A percentile compares a stretch with the other conserved stretches of the same genome.
Conservation (phyloP, 2,888 invertebrate genomes). For the Acronicta alni region DNA sequence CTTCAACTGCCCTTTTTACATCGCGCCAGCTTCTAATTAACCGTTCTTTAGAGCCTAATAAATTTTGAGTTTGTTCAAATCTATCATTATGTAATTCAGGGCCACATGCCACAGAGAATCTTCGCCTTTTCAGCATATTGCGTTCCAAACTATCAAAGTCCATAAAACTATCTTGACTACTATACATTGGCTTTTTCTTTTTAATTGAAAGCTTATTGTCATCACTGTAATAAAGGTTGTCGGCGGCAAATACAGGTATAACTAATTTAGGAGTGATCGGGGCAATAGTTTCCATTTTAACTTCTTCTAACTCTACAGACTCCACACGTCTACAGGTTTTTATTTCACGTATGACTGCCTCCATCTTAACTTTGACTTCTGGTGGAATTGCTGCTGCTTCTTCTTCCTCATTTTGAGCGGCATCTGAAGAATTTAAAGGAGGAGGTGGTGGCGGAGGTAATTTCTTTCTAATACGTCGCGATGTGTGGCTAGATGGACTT, state of each 20-base stretch:
- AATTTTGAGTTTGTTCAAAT: slow-evolving; percentile 62
- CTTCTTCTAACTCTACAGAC: slow-evolving; percentile 70
- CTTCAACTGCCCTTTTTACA: slow-evolving; percentile 70
- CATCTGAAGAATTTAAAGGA: slow-evolving; percentile 60
- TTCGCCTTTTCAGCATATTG: slow-evolving; percentile 70
- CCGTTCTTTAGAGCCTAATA: slow-evolving; percentile 70
- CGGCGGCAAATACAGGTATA: slow-evolving; percentile 83
- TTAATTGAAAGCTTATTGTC: slow-evolving; percentile 71
- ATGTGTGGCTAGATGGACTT: slow-evolving; percentile 74
- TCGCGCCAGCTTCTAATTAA: slow-evolving; percentile 83
- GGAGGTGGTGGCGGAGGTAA: slow-evolving; percentile 85
- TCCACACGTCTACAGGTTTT: slow-evolving; percentile 81
- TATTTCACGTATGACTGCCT: slow-evolving; percentile 90
- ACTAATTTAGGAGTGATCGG: slow-evolving; percentile 81
- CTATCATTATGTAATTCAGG: slow-evolving; percentile 76
- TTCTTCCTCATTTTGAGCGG: slow-evolving; percentile 64
- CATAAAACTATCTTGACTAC: slow-evolving; percentile 65
- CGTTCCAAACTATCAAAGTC: slow-evolving; percentile 83
- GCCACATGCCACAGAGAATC: slow-evolving; percentile 81
- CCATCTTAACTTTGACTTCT: slow-evolving; percentile 90
- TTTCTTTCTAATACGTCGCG: slow-evolving; percentile 79
- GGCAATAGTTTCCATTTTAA: slow-evolving; percentile 69
- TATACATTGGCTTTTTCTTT: slow-evolving; percentile 67
- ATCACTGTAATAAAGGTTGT: slow-evolving; percentile 79
- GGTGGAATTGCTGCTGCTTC: slow-evolving; percentile 80